Base-by-base conservation (phyloP, 2,888 invertebrate genomes). In the Pilophorus perplexus region DNA sequence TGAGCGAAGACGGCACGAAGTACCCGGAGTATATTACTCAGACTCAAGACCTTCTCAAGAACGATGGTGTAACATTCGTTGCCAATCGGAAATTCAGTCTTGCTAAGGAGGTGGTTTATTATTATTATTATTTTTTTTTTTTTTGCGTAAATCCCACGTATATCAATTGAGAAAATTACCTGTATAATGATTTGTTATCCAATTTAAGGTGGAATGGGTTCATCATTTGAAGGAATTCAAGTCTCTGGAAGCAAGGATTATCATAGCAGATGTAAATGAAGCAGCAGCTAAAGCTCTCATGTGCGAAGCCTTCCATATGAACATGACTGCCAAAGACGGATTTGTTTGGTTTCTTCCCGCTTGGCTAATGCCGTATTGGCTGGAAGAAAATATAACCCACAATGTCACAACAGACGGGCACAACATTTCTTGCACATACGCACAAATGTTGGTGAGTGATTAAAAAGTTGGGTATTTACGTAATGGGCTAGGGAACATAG, bases 291-390 rank as follows among this genome's bases (percentile, higher is more conserved):
- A 89, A 28, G 83, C 84, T 65, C 86, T 92, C 12, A 85, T 94
- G 83, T 94, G 93, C 75, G 88, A 89, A 75, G 93, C 90, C 0
- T 85, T 80, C 74, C 82, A 80, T 73, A 80, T 84, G 69, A 82
- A 85, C 69, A 89, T 90, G 84, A 84, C 84, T 20, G 85, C 85
- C 0, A 75, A 76, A 50, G 74, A 87, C 71, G 90, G 89, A 38
- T 90, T 88, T 76, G 88, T 89, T 1, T 94, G 93, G 93, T 89
- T 94, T 75, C 79, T 94, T 66, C 91, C 93, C 0, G 80, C 83
- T 33, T 87, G 90, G 86, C 79, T 88, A 18, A 80, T 82, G 5
- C 75, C 79, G 1, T 77, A 81, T 69, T 87, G 87, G 85, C 33
- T 67, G 23, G 18, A 52, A 18, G 10, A 20, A 8, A 55, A 50